phyloP scores from a whole-genome alignment of 2,797 vertebrate species.

The Agapornis canus region DNA sequence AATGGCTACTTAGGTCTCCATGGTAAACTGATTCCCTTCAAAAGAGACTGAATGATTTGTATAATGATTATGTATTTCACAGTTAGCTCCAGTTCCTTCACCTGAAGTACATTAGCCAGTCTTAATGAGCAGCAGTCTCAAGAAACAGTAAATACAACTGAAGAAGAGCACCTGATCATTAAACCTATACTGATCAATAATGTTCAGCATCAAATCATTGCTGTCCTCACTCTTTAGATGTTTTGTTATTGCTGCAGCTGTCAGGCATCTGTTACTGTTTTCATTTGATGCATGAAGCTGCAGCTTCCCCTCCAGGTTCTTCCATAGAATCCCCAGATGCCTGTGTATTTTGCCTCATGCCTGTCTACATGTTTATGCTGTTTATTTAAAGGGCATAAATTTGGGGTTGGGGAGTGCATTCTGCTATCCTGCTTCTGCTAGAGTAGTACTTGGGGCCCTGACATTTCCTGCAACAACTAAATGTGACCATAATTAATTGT shows the following conservation, averaged over 20 bases:
- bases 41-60: not conserved
- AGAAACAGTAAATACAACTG: not conserved
- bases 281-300: not conserved
- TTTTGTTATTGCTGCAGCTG: not conserved
- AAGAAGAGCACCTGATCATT: not conserved
- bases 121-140: not conserved
- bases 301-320: not conserved
- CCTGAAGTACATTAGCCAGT: not conserved
- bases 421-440: not conserved
- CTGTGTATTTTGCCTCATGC: not conserved
- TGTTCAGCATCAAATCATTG: not conserved
- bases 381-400: not conserved
- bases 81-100: not conserved
- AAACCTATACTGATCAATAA: not conserved
- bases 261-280: not conserved
- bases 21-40: not conserved
- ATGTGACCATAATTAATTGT: not conserved
- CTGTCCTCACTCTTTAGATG: not conserved
- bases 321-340: not conserved
- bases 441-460: not conserved
- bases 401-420: not conserved
- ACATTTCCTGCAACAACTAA: not conserved
- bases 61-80: not conserved
- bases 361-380: fast-evolving
- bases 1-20: not conserved